Percentiles rank a stretch among this genome's conserved stretches.
Evolutionary conservation across 2,113 vertebrate genomes (phyloP).

Genomic region (Sinocyclocheilus rhinocerous): DNA sequence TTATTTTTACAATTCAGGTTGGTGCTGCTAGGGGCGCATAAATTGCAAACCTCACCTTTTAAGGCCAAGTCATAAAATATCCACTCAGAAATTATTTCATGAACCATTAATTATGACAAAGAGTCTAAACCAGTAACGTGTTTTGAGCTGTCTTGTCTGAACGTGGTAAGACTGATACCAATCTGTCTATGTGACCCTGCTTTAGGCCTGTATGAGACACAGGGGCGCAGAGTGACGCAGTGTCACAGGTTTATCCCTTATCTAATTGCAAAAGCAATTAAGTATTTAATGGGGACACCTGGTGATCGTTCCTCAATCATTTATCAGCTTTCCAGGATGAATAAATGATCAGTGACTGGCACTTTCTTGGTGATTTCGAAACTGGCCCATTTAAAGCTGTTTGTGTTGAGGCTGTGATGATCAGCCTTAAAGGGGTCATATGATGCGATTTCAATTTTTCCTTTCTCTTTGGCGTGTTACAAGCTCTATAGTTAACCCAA

Average conservation of each 20-base stretch:
- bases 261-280: conserved; percentile 71
- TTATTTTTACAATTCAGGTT: neutral
- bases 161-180: neutral
- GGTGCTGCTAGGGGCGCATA: neutral
- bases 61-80: neutral
- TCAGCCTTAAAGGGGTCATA: neutral
- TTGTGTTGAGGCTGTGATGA: conserved; percentile 23
- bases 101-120: neutral
- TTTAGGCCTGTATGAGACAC: neutral
- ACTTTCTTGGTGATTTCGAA: conserved; percentile 53
- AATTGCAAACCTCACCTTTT: neutral
- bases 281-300: conserved; percentile 76
- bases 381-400: conserved; percentile 11
- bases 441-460: too few species aligned
- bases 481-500: neutral
- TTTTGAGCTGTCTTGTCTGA: neutral
- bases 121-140: neutral
- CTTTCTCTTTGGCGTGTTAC: too few species aligned
- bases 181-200: neutral
- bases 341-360: conserved; percentile 78
- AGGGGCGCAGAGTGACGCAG: neutral
- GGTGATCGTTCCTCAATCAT: conserved; percentile 73
- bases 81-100: neutral
- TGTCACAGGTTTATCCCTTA: conserved; percentile 38
- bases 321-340: conserved; percentile 75